A percentile compares a stretch with the other conserved stretches of the same genome.
Evolutionary conservation across 2,797 vertebrate species (phyloP).

Genomic region (Emydoidea blandingii): DNA sequence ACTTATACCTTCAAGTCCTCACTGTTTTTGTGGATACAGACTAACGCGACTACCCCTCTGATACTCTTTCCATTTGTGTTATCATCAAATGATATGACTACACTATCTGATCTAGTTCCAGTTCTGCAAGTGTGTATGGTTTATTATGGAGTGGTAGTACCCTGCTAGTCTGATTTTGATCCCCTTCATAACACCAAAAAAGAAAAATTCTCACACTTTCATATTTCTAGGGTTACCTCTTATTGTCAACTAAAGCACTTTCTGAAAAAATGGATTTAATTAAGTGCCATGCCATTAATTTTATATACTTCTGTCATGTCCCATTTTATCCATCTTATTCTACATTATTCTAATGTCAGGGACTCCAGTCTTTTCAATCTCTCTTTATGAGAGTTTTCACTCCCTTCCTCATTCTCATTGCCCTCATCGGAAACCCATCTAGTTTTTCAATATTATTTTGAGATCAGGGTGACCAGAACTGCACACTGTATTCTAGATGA

Average conservation of each 20-base stretch:
- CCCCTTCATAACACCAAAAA: neutral
- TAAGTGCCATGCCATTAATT: neutral
- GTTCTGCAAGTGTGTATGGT: neutral
- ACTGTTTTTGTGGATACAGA: no score
- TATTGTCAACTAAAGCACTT: neutral
- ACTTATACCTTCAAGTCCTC: no score
- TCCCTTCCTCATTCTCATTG: conserved; percentile 64
- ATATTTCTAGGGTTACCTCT: neutral
- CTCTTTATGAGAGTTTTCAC: conserved; percentile 55
- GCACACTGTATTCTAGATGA: conserved; percentile 68
- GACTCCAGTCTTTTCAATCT: neutral
- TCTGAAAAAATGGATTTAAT: neutral
- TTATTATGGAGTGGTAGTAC: neutral
- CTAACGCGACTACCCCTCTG: no score
- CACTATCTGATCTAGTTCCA: neutral
- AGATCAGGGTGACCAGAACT: conserved; percentile 62
- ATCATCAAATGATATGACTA: neutral
- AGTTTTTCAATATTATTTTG: conserved; percentile 72
- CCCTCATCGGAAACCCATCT: conserved; percentile 68
- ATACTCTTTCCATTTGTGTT: neutral
- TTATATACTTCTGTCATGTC: neutral
- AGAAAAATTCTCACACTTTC: neutral
- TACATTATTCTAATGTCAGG: no score
- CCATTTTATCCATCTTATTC: neutral
- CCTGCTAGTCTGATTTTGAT: neutral